These are phyloP conservation scores for Phragmatobia fuliginosa DNA, from an alignment of 2,888 invertebrate genomes.

Conservation along the genomic window DNA sequence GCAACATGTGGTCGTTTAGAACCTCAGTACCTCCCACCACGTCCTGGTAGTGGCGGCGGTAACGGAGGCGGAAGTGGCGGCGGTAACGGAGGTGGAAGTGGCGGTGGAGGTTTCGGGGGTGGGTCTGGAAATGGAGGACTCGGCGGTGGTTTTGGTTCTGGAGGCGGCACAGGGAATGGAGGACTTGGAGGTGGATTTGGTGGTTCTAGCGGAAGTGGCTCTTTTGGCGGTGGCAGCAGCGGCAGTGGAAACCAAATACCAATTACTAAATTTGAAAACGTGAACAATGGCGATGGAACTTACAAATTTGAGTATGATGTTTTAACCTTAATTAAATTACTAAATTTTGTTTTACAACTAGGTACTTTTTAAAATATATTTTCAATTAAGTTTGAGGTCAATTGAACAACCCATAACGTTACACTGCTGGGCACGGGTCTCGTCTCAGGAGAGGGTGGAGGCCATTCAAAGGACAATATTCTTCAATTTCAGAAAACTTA, in stretches of 20 bases:
- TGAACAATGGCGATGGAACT: constrained; percentile 89
- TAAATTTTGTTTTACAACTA: too few relatives aligned
- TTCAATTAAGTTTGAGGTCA: too few relatives aligned
- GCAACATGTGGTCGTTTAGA: constrained; percentile 68
- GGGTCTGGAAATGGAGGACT: constrained; percentile 50
- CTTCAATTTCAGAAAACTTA: too few relatives aligned
- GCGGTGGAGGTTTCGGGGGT: constrained; percentile 46
- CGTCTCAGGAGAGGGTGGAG: too few relatives aligned
- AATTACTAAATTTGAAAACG: constrained; percentile 88
- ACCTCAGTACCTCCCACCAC: constrained; percentile 60
- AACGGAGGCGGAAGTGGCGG: constrained; percentile 43
- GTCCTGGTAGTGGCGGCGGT: constrained; percentile 50
- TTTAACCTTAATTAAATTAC: too few relatives aligned
- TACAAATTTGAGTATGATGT: constrained; percentile 87
- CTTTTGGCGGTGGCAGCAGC: constrained; percentile 44
- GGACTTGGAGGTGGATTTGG: constrained; percentile 43
- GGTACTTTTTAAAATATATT: not conserved
- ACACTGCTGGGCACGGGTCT: too few relatives aligned
- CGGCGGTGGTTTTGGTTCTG: constrained; percentile 47
- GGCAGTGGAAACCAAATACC: constrained; percentile 78
- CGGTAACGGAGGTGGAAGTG: constrained; percentile 40
- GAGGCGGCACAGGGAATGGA: constrained; percentile 19
- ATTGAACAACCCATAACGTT: too few relatives aligned
- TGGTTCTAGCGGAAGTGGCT: constrained; percentile 43
- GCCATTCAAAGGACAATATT: too few relatives aligned